A percentile compares a stretch with the other conserved stretches of the same genome.
Evolutionary conservation across 2,113 vertebrate genomes (phyloP).

Genomic region (Saimiri boliviensis): DNA sequence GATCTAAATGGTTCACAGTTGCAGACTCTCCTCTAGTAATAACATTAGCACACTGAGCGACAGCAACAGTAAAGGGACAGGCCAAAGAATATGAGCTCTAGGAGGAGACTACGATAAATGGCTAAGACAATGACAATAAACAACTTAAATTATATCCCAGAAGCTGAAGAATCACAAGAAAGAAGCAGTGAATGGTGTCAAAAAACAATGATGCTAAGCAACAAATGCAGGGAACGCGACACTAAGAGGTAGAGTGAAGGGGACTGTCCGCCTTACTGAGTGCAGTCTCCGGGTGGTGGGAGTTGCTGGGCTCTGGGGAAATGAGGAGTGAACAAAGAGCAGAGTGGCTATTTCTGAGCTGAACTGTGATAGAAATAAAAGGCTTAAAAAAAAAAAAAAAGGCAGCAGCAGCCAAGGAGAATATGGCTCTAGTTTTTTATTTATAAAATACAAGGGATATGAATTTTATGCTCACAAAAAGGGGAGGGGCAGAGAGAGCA

Average conservation of each 20-base stretch:
- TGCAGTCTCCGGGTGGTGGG: fast-evolving
- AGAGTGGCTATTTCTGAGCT: not conserved
- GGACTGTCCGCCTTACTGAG: not conserved
- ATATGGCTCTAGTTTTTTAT: not conserved
- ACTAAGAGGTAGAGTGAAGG: not conserved
- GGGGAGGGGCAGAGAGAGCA: not conserved
- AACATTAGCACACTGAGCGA: not conserved
- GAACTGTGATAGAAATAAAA: not conserved
- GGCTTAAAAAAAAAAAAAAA: too few species aligned
- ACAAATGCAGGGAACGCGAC: not conserved
- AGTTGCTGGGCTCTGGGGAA: not conserved
- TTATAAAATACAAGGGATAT: not conserved
- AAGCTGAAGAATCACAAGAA: not conserved
- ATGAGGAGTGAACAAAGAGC: not conserved
- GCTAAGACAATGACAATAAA: not conserved
- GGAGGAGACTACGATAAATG: too few species aligned
- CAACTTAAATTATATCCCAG: not conserved
- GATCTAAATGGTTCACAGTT: not conserved
- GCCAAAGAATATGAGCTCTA: not conserved
- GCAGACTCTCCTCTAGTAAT: not conserved
- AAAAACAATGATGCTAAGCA: not conserved
- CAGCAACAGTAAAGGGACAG: not conserved
- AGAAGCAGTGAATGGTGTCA: too few species aligned
- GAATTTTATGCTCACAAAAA: not conserved
- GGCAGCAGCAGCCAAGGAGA: not conserved